These are phyloP conservation scores for Thalassarche chlororhynchos DNA, from an alignment of 2,113 vertebrate species.

Conservation along the genomic window DNA sequence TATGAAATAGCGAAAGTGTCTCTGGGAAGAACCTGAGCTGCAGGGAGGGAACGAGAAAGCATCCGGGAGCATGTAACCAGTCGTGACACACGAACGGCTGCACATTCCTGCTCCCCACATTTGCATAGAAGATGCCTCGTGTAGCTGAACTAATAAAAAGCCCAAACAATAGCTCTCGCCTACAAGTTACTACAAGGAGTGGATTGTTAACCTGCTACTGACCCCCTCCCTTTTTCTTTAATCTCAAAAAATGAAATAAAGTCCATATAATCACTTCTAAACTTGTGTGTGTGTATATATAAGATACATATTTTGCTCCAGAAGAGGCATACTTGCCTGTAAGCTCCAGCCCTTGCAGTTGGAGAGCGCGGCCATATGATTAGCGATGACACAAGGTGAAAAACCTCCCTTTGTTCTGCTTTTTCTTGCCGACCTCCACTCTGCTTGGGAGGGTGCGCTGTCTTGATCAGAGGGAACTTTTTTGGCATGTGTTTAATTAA, in stretches of 20 bases:
- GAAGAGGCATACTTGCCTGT: neutral
- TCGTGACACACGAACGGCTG: neutral
- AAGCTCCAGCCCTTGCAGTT: neutral
- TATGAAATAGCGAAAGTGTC: neutral
- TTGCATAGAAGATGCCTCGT: neutral
- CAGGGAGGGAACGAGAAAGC: neutral
- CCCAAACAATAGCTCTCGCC: neutral
- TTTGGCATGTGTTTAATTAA: neutral
- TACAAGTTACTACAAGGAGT: neutral
- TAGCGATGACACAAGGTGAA: neutral
- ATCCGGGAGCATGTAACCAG: neutral
- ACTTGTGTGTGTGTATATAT: rapidly evolving
- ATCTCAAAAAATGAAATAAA: neutral
- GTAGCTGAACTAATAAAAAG: neutral
- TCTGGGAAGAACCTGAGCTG: neutral
- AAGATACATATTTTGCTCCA: neutral
- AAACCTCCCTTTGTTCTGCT: neutral
- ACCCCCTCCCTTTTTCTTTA: neutral
- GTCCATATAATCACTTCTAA: neutral
- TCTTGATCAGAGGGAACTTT: neutral
- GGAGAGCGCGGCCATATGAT: too few species aligned
- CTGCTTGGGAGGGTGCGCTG: neutral
- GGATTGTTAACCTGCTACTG: constrained; percentile 12
- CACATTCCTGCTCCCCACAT: neutral
- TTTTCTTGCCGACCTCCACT: neutral